Base-by-base conservation (phyloP, 2,888 invertebrate species). In the Temnothorax unifasciatus region DNA sequence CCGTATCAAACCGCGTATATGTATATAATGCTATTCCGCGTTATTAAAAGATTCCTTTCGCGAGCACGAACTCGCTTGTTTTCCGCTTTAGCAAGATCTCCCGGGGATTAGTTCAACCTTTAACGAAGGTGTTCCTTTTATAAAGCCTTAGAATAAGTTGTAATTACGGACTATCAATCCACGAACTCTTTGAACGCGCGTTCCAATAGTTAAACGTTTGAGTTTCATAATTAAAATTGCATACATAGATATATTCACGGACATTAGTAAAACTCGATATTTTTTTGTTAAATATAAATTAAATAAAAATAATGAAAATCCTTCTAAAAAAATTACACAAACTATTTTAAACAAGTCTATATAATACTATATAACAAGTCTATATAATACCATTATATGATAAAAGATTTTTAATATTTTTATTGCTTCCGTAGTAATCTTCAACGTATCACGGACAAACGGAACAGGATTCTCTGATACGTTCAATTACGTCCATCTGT, bases 401-500 rank as follows among this genome's bases (percentile, higher is more conserved):
- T n/a, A 29, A 18, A 11, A 5, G 6, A 50, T 50, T 68, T 3
- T 29, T 8, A 44, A 25, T 29, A 75, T 63, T 57, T 63, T 57
- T 29, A 50, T 34, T 38, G 3, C 25, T 73, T 29, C 29, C 59
- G 8, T 29, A 44, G 47, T 61, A 6, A 44, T 18, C 38, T 38
- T 41, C 21, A 52, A 64, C 18, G 52, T 52, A 38, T 64, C 38
- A 1, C 47, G 11, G 15, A 52, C 41, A n/a, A 54, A 54, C n/a
- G 61, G n/a, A 18, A 54, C 41, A 41, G n/a, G 44, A 57, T 82
- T 87, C 85, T 83, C 85, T 84, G 85, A 89, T 88, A 85, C 85
- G 85, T 84, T 86, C 87, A 87, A 89, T 89, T 82, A 86, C 52
- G 21, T 83, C 54, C 85, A 86, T 84, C 85, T 86, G 87, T 86